Evolutionary conservation across 2,113 vertebrate species (phyloP), one percentile per base, ranked within the genome.

Genomic region (Calyptomena viridis): DNA sequence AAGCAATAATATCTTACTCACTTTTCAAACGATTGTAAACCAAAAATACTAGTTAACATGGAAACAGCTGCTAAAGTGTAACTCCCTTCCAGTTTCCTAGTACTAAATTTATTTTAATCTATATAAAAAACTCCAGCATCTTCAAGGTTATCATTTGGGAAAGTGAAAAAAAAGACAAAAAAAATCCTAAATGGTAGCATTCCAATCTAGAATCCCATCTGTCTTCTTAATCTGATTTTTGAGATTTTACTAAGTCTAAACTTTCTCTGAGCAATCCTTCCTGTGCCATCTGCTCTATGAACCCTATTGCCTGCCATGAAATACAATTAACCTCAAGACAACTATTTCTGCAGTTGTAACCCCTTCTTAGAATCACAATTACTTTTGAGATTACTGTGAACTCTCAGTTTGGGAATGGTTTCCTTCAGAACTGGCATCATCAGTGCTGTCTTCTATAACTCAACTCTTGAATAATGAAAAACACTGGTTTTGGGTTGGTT

Each of bases 261-360:
- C 64, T 93, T 95, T 90, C 86, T 90, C 74, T 87, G 52, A 96
- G 76, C 76, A 95, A 97, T 80, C 92, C 83, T 79, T 89, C 87
- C 56, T 72, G 47, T 84, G 86, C 94, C 92, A 95, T 97, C 95
- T 97, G 96, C 87, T 95, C 87, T 78, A 85, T 35, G 90, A 94
- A 90, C 84, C 18, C 7, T 10, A 31, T 16, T 73, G 76, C 44
- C 52, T 92, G 3, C 49, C 64, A 56, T 62, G 81, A 94, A 96
- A 86, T 28, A 71, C 47, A 90, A 80, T 63, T 69, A 93, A 86
- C 50, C 33, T 81, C 55, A 83, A 49, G 31, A 46, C 40, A 85
- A 73, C 12, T 25, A 64, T 11, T 93, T 76, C 39, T 53, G 40
- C 42, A 71, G 44, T 63, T 6, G 5, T 56, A 88, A 81, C 5